A percentile compares a stretch with the other conserved stretches of the same genome.
These are phyloP conservation scores for Panagrolaimus sp. DNA, from an alignment of 1,140 invertebrate species.

Conservation along the genomic window DNA sequence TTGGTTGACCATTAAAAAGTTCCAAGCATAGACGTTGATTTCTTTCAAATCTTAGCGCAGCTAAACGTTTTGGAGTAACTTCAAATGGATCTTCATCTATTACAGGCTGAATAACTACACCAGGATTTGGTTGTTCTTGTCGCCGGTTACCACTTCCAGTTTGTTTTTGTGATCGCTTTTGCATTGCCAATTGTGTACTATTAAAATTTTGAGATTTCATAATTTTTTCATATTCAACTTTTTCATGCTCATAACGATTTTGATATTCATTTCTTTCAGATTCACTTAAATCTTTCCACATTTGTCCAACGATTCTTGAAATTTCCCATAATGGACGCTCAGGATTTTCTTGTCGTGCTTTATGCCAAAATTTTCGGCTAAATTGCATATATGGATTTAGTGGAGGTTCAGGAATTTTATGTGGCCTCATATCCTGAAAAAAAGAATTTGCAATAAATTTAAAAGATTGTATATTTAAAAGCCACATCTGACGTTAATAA, in stretches of 20 bases:
- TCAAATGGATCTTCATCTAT: constrained; percentile 6
- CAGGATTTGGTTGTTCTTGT: background rate
- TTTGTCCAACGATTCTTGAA: constrained; percentile 1
- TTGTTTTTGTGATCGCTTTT: background rate
- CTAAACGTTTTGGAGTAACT: background rate
- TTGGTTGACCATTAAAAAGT: background rate
- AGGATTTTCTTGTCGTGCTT: background rate
- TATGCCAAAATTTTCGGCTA: constrained; percentile 1
- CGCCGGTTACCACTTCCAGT: background rate
- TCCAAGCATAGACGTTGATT: constrained; percentile 1
- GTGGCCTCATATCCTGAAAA: constrained; percentile 1
- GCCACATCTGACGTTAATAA: too few species aligned
- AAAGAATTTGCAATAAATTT: too few species aligned
- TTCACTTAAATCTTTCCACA: background rate
- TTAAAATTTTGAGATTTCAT: background rate
- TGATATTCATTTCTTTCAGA: constrained; percentile 1
- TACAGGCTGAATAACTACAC: constrained; percentile 1
- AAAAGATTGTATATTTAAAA: too few species aligned
- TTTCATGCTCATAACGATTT: background rate
- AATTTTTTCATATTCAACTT: constrained; percentile 1
- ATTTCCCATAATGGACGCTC: constrained; percentile 6
- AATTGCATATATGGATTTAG: background rate
- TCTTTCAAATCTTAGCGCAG: background rate
- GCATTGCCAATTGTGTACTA: background rate
- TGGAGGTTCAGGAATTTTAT: constrained; percentile 1